phyloP scores from a whole-genome alignment of 2,888 invertebrate species.

The Hyposoter dolosus region DNA sequence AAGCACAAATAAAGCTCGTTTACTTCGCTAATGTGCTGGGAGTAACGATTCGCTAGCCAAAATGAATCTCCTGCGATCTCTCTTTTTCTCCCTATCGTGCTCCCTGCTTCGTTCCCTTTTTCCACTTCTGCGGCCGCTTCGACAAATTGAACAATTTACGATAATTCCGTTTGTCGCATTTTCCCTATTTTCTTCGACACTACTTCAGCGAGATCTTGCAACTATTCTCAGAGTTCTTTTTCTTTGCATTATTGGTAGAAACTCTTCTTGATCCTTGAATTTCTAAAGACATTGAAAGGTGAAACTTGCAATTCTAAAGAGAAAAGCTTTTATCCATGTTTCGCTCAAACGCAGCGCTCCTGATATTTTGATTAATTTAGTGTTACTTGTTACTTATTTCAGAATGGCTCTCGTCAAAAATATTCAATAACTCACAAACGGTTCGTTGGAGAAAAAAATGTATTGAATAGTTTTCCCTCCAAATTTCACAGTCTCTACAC shows the following conservation, averaged over 20 bases:
- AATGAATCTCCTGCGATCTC: slow-evolving; percentile 17
- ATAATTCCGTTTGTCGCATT: slow-evolving; percentile 67
- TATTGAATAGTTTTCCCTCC: neutral
- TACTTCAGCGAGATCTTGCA: slow-evolving; percentile 16
- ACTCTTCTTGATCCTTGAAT: neutral
- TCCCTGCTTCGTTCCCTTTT: neutral
- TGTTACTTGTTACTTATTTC: neutral
- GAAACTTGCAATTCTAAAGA: neutral
- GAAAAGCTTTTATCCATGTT: neutral
- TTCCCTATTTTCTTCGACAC: slow-evolving; percentile 11
- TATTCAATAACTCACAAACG: neutral
- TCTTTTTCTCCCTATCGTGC: neutral
- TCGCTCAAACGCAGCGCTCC: neutral
- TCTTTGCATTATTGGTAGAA: neutral
- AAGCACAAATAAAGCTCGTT: slow-evolving; percentile 43
- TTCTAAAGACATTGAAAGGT: neutral
- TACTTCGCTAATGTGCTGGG: slow-evolving; percentile 19
- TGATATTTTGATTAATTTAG: neutral
- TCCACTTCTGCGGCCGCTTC: slow-evolving; percentile 4
- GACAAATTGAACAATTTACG: slow-evolving; percentile 74
- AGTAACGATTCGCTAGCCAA: slow-evolving; percentile 26
- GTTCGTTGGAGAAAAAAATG: neutral
- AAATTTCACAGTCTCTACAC: neutral
- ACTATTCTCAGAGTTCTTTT: slow-evolving; percentile 9
- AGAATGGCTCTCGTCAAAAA: neutral